Evolutionary conservation across 1,140 invertebrate species (phyloP).

Genomic region (Papilio machaon): DNA sequence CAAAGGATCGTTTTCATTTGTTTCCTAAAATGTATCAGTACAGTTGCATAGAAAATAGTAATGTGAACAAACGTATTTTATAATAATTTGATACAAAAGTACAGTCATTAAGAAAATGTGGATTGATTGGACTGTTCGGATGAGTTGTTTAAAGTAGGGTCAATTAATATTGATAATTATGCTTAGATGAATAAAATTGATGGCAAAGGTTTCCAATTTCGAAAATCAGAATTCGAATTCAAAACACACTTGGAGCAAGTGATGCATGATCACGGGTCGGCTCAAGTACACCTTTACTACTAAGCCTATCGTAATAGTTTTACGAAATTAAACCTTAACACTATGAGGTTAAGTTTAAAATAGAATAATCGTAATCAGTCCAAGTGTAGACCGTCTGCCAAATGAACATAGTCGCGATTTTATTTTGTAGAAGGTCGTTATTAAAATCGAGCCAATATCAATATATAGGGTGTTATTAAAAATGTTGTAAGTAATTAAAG

Average conservation of each 20-base stretch:
- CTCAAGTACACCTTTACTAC: conserved; percentile 63
- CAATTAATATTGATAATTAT: conserved; percentile 2
- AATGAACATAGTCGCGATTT: conserved; percentile 77
- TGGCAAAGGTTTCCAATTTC: conserved; percentile 51
- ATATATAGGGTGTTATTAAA: conserved; percentile 61
- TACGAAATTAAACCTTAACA: conserved; percentile 46
- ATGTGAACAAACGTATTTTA: neutral
- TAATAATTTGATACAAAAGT: too few species aligned
- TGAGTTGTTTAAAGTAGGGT: neutral
- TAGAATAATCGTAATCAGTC: conserved; percentile 40
- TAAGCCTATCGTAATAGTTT: conserved; percentile 30
- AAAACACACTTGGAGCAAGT: conserved; percentile 64
- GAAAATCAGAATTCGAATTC: conserved; percentile 61
- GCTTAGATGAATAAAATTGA: conserved; percentile 23
- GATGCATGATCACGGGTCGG: conserved; percentile 77
- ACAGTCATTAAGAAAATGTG: too few species aligned
- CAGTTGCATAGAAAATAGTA: neutral
- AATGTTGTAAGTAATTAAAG: conserved; percentile 12
- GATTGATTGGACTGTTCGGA: neutral
- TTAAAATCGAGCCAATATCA: conserved; percentile 76
- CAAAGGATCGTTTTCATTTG: neutral
- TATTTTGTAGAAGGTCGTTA: conserved; percentile 65
- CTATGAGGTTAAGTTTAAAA: conserved; percentile 40
- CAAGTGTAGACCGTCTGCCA: conserved; percentile 60
- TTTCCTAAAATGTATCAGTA: neutral